Conservation (phyloP, 2,888 invertebrate genomes). For the Saturnia japonica region DNA sequence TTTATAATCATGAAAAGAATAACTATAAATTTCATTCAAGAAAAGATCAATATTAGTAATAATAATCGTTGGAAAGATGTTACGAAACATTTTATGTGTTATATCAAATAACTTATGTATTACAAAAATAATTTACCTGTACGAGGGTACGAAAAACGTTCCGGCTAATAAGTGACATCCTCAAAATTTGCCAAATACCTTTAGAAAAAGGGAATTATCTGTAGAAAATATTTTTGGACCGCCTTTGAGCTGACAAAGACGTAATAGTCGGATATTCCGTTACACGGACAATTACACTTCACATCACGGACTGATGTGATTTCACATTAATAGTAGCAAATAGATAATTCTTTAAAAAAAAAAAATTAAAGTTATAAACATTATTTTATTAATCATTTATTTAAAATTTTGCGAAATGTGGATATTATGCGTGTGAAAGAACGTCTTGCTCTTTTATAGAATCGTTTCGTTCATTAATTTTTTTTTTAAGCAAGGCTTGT, state of each 20-base stretch:
- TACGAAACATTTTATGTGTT: constrained; percentile 63
- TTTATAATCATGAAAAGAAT: not conserved
- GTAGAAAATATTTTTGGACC: constrained; percentile 61
- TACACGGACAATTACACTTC: constrained; percentile 26
- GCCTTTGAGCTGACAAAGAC: constrained; percentile 48
- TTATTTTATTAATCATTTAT: not conserved
- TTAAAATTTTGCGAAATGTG: not conserved
- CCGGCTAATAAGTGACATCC: constrained; percentile 71
- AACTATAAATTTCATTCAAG: constrained; percentile 28
- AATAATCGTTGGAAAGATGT: constrained; percentile 40
- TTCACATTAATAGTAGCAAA: not conserved
- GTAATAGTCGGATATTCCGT: constrained; percentile 49
- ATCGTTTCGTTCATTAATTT: not conserved
- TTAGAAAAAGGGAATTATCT: constrained; percentile 50
- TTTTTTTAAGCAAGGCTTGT: not conserved
- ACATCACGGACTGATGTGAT: constrained; percentile 3
- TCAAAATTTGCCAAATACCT: constrained; percentile 40
- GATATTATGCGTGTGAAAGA: not conserved
- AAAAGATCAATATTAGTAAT: constrained; percentile 23
- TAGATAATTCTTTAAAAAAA: not conserved
- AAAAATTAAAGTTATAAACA: not conserved
- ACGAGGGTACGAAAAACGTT: constrained; percentile 65
- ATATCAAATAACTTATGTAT: constrained; percentile 21
- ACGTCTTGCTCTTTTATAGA: not conserved
- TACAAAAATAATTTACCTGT: constrained; percentile 57